A percentile compares a stretch with the other conserved stretches of the same genome.
Conservation (phyloP, 2,797 vertebrate species). For the Poeciliopsis presidionis region DNA sequence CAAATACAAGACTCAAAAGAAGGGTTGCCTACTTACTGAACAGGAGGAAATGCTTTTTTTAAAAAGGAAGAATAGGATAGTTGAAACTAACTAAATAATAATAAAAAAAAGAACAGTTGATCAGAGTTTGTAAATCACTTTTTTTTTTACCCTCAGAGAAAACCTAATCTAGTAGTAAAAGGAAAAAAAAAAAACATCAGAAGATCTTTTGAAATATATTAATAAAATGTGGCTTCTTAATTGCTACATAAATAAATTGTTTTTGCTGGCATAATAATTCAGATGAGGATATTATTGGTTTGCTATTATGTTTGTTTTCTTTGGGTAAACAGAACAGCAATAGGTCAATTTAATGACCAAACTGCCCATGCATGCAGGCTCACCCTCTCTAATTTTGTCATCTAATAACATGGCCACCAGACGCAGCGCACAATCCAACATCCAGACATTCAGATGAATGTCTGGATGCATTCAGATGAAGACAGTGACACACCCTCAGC, state of each 20-base stretch:
- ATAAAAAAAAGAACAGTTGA: background rate
- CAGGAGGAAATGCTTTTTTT: background rate
- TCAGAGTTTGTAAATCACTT: background rate
- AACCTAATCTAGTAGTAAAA: conserved; percentile 1
- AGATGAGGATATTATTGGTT: background rate
- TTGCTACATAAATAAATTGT: background rate
- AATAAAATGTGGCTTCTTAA: conserved; percentile 2
- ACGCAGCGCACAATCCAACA: conserved; percentile 25
- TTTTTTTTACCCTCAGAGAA: background rate
- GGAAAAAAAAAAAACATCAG: background rate
- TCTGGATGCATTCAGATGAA: conserved; percentile 16
- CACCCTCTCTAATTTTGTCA: conserved; percentile 41
- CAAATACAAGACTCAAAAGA: background rate
- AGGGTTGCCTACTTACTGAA: background rate
- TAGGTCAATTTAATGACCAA: conserved; percentile 39
- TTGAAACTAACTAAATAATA: background rate
- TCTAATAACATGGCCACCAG: conserved; percentile 53
- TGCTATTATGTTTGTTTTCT: conserved; percentile 17
- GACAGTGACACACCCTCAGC: background rate
- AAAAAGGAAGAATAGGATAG: background rate
- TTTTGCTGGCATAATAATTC: background rate
- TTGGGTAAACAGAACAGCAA: conserved; percentile 13
- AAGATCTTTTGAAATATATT: background rate
- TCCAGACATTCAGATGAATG: too few relatives aligned
- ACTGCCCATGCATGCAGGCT: conserved; percentile 29